Conservation (phyloP, 2,113 vertebrate genomes). For the Benitochromis conjunctus region DNA sequence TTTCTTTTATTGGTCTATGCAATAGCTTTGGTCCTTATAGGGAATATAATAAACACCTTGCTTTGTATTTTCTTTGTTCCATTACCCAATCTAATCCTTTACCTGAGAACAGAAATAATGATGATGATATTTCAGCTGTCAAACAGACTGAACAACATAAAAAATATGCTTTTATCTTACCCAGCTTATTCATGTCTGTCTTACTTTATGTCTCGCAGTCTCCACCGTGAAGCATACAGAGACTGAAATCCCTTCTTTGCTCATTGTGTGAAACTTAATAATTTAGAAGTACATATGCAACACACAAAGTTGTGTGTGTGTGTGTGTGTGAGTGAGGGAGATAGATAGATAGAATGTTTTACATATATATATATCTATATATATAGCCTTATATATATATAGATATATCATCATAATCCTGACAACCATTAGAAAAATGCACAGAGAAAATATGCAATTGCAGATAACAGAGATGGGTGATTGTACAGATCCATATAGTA, state of each 20-base stretch:
- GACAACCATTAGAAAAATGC: background rate
- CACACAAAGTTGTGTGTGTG: background rate
- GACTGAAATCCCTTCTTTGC: background rate
- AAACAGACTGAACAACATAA: background rate
- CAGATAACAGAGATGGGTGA: background rate
- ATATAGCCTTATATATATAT: background rate
- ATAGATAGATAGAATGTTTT: background rate
- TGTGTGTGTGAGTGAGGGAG: background rate
- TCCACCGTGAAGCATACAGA: background rate
- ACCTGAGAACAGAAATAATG: background rate
- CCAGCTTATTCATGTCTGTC: background rate
- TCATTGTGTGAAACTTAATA: background rate
- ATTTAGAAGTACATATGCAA: background rate
- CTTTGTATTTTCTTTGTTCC: background rate
- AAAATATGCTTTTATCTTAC: background rate
- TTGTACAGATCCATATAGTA: background rate
- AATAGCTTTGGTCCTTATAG: background rate
- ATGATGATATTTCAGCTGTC: background rate
- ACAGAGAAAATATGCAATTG: background rate
- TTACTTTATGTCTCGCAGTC: background rate
- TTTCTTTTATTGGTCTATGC: background rate
- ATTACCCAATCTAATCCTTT: background rate
- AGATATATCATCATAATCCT: background rate
- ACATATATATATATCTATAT: rapidly evolving
- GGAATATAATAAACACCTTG: background rate